Evolutionary conservation across 2,888 invertebrate species (phyloP).

Genomic region (Brenthis ino): DNA sequence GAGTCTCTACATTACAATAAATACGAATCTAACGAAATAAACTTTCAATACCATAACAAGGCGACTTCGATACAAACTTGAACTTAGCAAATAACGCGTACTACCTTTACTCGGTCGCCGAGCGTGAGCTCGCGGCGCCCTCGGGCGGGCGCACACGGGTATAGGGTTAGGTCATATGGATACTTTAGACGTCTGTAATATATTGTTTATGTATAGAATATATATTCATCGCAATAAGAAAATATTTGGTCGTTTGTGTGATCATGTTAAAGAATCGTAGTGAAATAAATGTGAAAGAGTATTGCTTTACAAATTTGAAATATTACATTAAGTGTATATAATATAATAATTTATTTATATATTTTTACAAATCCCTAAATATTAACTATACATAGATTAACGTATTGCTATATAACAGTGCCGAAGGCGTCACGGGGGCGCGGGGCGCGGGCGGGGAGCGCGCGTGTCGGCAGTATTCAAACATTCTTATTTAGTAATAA

Average conservation of each 20-base stretch:
- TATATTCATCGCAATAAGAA: slow-evolving; percentile 44
- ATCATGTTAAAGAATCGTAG: slow-evolving; percentile 35
- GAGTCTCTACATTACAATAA: slow-evolving; percentile 33
- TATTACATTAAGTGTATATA: slow-evolving; percentile 41
- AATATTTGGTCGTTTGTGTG: slow-evolving; percentile 57
- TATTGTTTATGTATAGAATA: slow-evolving; percentile 17
- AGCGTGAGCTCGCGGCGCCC: too few relatives aligned
- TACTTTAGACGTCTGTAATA: not conserved
- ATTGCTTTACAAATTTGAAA: slow-evolving; percentile 48
- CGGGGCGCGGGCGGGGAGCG: slow-evolving; percentile 19
- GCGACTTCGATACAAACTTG: slow-evolving; percentile 19
- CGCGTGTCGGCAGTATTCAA: slow-evolving; percentile 25
- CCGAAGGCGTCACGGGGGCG: slow-evolving; percentile 23
- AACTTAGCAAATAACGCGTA: too few relatives aligned
- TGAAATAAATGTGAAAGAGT: slow-evolving; percentile 43
- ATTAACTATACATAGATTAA: slow-evolving; percentile 33
- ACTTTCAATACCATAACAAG: slow-evolving; percentile 38
- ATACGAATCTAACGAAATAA: slow-evolving; percentile 35
- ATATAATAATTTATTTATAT: slow-evolving; percentile 42
- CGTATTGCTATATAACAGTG: slow-evolving; percentile 39
- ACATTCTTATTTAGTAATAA: slow-evolving; percentile 32
- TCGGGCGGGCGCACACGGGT: too few relatives aligned
- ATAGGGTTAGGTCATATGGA: not conserved
- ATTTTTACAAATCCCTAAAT: slow-evolving; percentile 46
- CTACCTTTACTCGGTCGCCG: too few relatives aligned